Conservation (phyloP, 2,888 invertebrate genomes). For the Drosophila putrida region DNA sequence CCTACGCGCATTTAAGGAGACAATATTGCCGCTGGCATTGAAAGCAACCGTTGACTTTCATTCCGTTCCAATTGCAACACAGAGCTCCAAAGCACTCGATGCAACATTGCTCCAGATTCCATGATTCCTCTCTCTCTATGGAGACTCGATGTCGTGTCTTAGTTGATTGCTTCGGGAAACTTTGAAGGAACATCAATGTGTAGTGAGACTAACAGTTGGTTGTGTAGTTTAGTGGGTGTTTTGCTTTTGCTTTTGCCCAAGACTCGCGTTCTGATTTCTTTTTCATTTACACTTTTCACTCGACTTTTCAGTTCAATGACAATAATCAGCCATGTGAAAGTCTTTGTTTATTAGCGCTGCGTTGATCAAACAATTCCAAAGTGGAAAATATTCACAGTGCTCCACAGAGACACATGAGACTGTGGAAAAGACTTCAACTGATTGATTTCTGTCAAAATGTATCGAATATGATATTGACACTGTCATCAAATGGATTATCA, state of each 20-base stretch:
- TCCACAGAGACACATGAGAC: background rate
- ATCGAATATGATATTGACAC: conserved; percentile 6
- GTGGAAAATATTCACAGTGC: conserved; percentile 13
- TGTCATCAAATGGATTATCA: background rate
- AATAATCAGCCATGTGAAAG: conserved; percentile 69
- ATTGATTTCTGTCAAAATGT: conserved; percentile 12
- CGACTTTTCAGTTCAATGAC: conserved; percentile 66
- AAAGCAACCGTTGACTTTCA: conserved; percentile 75
- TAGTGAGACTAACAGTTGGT: conserved; percentile 52
- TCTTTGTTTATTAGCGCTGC: conserved; percentile 69
- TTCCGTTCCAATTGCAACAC: conserved; percentile 72
- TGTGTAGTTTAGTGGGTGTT: conserved; percentile 3
- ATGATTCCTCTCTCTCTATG: conserved; percentile 17
- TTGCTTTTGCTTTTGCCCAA: background rate
- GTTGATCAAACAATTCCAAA: conserved; percentile 38
- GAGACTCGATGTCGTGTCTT: conserved; percentile 20
- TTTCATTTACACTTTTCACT: conserved; percentile 52
- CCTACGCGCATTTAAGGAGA: conserved; percentile 35
- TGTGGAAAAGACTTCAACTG: conserved; percentile 14
- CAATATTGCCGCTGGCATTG: conserved; percentile 69
- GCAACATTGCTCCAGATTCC: conserved; percentile 14
- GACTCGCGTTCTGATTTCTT: conserved; percentile 45
- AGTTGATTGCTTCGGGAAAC: conserved; percentile 73
- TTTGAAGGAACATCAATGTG: conserved; percentile 66
- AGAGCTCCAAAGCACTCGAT: conserved; percentile 21